phyloP scores from a whole-genome alignment of 2,797 vertebrate genomes.

The Catamblyrhynchus diadema region DNA sequence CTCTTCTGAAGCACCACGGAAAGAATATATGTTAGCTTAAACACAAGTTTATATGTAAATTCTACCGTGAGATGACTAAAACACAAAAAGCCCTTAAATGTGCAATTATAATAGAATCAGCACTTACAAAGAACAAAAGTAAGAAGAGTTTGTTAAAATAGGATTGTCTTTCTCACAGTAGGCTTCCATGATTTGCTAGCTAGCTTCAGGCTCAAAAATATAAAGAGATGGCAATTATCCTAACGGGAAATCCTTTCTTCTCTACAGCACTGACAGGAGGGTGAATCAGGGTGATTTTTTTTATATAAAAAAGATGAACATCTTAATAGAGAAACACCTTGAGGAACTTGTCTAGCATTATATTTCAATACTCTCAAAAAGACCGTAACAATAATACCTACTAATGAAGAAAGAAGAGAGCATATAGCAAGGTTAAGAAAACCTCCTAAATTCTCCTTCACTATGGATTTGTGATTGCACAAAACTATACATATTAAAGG shows the following conservation, averaged over 20 bases:
- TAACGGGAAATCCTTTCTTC: neutral
- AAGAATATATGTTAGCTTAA: neutral
- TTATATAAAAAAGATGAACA: neutral
- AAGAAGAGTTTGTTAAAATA: neutral
- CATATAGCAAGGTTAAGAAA: neutral
- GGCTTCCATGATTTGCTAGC: conserved; percentile 6
- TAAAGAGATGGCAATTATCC: neutral
- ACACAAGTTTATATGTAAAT: neutral
- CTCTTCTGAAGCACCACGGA: neutral
- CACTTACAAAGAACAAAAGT: neutral
- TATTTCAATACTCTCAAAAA: neutral
- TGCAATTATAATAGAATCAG: neutral
- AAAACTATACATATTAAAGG: neutral
- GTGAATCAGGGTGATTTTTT: neutral
- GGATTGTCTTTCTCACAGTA: neutral
- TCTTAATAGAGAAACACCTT: neutral
- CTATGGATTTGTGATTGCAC: neutral
- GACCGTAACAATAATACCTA: neutral
- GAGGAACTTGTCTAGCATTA: neutral
- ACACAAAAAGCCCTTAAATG: neutral
- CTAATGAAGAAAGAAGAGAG: neutral
- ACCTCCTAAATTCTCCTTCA: neutral
- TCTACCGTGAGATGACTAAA: neutral
- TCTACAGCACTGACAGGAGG: neutral
- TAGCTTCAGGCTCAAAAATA: conserved; percentile 21